A percentile compares a stretch with the other conserved stretches of the same genome.
Conservation (phyloP, 2,888 invertebrate genomes). For the Drosophila ustulata region DNA sequence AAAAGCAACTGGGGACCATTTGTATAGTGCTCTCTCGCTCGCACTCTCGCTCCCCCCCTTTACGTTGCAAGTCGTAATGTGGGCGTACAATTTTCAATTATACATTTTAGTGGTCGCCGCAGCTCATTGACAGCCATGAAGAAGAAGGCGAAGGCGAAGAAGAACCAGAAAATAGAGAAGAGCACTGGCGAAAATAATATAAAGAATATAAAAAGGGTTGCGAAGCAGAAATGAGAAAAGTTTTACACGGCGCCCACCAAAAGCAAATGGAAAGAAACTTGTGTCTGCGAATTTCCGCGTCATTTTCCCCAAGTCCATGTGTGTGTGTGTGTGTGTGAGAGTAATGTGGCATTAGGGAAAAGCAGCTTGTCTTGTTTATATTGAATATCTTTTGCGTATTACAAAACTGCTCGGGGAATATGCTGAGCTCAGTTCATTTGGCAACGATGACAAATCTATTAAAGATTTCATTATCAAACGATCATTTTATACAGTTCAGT, state of each 20-base stretch:
- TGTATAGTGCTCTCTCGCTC: slow-evolving; percentile 1
- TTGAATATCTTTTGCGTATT: slow-evolving; percentile 6
- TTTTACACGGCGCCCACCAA: slow-evolving; percentile 35
- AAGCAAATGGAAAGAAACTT: slow-evolving; percentile 18
- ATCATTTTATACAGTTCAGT: not conserved
- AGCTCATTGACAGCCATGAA: slow-evolving; percentile 64
- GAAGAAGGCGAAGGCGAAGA: slow-evolving; percentile 17
- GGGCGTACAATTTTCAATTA: slow-evolving; percentile 76
- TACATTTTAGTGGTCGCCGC: slow-evolving; percentile 70
- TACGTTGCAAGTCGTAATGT: slow-evolving; percentile 61
- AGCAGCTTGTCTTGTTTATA: slow-evolving; percentile 20
- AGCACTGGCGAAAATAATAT: slow-evolving; percentile 6
- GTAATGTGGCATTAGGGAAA: slow-evolving; percentile 11
- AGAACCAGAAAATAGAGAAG: slow-evolving; percentile 13
- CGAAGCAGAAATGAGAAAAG: slow-evolving; percentile 65
- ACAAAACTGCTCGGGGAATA: slow-evolving; percentile 4
- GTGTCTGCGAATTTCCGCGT: slow-evolving; percentile 39
- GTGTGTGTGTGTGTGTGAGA: not conserved
- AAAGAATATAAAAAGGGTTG: slow-evolving; percentile 38
- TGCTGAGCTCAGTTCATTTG: slow-evolving; percentile 1
- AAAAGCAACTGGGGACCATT: slow-evolving; percentile 73
- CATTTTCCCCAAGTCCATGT: slow-evolving; percentile 4
- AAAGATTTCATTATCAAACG: not conserved
- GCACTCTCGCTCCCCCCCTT: slow-evolving; percentile 8
- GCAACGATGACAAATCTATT: slow-evolving; percentile 2